Base-by-base conservation (phyloP, 2,113 vertebrate genomes). In the Carassius gibelio region DNA sequence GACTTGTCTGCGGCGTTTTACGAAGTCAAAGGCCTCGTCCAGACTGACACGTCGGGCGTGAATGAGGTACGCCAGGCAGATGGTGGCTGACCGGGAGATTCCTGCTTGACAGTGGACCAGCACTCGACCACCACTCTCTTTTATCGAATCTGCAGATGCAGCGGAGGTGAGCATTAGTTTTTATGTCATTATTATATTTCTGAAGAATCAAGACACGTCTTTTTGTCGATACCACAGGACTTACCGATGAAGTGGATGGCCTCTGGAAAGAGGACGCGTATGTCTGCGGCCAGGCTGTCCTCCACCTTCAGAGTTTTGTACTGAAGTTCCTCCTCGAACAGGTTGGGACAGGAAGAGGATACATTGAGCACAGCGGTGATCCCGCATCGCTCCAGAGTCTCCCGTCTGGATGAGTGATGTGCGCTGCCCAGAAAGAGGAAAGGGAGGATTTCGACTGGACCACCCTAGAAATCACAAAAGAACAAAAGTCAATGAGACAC, bases 401-500 rank as follows among this genome's bases (percentile, higher is more conserved):
- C 97, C 75, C 96, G 94, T 82, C 96, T 95, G 14, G 96, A 97
- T 0, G 98, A 97, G 0, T 99, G 97, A 87, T 97, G 90, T 11
- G 97, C 97, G 0, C 97, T 99, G 89, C 98, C 98, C 81, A 99
- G 91, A 89, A 96, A 99, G 86, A 99, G 95, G 92, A 98, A 99
- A 30, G 98, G 96, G 26, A 99, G 95, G 91, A 99, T 96, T 94
- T 99, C 98, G 82, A 99, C 98, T 0, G 98, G 97, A 23, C 97
- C 97, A 1, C 93, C 97, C 98, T 99, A 89, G 23, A 17, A 75
- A 82, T 76, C 0, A 81, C 52, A 83, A 74, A 52, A 26, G 38
- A 30, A 13, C 15, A 61, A 82, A 82, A 50, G 1, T 26, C n/a
- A 75, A 52, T 75, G 45, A 45, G 69, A 26, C 26, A 26, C 26